Evolutionary conservation across 2,113 vertebrate species (phyloP).

Genomic region (Sylvietta virens): DNA sequence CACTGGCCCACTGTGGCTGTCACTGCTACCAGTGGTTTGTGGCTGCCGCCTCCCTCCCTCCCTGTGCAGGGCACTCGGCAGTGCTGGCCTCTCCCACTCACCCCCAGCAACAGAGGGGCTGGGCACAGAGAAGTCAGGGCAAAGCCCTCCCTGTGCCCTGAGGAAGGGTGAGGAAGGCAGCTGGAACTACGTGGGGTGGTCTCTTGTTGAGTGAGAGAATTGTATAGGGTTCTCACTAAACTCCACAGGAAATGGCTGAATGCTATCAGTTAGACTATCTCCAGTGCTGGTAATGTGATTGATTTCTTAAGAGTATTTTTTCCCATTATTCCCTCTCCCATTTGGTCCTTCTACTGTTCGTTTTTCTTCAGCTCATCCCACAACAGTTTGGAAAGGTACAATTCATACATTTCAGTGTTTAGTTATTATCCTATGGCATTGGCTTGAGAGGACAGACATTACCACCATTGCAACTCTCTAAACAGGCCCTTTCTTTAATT

Average conservation of each 20-base stretch:
- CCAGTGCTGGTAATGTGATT: background rate
- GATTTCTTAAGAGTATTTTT: background rate
- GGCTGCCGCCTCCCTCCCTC: background rate
- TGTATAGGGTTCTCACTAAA: background rate
- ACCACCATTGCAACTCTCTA: rapidly evolving
- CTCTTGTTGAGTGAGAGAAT: background rate
- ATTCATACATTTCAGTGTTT: background rate
- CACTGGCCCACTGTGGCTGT: background rate
- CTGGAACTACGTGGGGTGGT: background rate
- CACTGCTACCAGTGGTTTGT: background rate
- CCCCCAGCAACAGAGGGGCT: background rate
- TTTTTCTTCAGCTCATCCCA: background rate
- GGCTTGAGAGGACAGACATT: background rate
- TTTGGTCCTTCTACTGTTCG: background rate
- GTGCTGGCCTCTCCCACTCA: background rate
- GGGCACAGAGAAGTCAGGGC: background rate
- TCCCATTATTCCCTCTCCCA: background rate
- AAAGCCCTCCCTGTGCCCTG: background rate
- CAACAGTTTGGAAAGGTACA: background rate
- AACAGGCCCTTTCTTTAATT: background rate
- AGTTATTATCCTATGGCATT: background rate
- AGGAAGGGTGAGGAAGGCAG: background rate
- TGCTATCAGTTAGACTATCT: background rate
- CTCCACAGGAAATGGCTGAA: background rate
- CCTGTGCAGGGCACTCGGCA: background rate